Percentiles rank a stretch among this genome's conserved stretches.
Conservation (phyloP, 2,888 invertebrate species). For the Rotaria magnacalcarata region DNA sequence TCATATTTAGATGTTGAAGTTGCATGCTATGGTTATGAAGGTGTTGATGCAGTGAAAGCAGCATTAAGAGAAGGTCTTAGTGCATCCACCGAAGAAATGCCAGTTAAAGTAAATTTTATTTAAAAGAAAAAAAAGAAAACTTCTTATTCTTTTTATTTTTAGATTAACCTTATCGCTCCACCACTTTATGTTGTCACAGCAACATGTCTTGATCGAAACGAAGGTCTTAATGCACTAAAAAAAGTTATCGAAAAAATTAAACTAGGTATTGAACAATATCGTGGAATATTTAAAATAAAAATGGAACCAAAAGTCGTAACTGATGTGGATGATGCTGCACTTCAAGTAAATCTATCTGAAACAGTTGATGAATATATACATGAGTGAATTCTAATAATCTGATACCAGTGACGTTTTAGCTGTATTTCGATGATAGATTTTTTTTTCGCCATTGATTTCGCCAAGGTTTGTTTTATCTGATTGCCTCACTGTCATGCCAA, state of each 20-base stretch:
- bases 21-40: constrained; percentile 91
- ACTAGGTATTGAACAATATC: constrained; percentile 38
- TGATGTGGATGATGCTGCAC: constrained; percentile 38
- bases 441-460: too few relatives aligned
- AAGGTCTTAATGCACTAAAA: constrained; percentile 38
- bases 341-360: neutral
- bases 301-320: constrained; percentile 41
- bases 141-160: constrained; percentile 47
- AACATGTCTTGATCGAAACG: constrained; percentile 38
- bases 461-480: too few relatives aligned
- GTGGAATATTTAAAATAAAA: constrained; percentile 43
- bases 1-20: constrained; percentile 70
- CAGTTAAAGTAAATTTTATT: constrained; percentile 69
- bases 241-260: constrained; percentile 37
- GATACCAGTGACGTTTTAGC: too few relatives aligned
- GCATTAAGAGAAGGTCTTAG: constrained; percentile 83
- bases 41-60: constrained; percentile 90
- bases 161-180: constrained; percentile 94
- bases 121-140: neutral
- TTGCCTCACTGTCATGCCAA: too few relatives aligned
- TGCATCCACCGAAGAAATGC: constrained; percentile 82
- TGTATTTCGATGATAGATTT: too few relatives aligned
- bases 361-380: too few relatives aligned
- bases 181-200: constrained; percentile 91
- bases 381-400: too few relatives aligned